Evolutionary conservation across 1,140 invertebrate species (phyloP), one percentile per base, ranked within the genome.

Genomic region (Oreohelix idahoensis): DNA sequence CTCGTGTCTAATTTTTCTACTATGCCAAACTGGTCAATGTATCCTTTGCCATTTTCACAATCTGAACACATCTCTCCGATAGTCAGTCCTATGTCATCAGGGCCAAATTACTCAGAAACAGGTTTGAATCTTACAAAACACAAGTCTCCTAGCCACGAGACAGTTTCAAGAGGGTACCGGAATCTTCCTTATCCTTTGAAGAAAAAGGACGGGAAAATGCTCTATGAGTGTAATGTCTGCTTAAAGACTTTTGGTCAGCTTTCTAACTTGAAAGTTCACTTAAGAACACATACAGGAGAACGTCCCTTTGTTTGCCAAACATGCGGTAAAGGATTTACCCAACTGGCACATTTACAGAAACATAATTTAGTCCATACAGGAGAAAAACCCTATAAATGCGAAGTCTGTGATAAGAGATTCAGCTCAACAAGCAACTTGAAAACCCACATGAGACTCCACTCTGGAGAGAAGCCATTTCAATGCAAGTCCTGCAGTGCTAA

Each of bases 201-300:
- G 93, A 99, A 99, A 93, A 98, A 98, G 93, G 97, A 99, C 91
- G 98, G 98, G 0, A 99, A 99, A 93, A 99, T 99, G 96, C 97
- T 99, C 89, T 99, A 99, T 92, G 97, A 99, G 93, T 99, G 99
- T 93, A 99, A 99, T 90, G 96, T 99, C n/a, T 99, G 99, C 91
- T 96, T 95, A 89, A 99, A 99, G 93, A 98, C 97, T 0, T 99
- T 99, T 90, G 98, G 98, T 23, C 99, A 99, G 93, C 93, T 99
- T 66, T 99, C 98, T 1, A 99, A 99, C 93, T 94, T 99, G 15
- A 99, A 99, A 93, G 98, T 99, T 84, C 98, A 99, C 92, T 92
- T 99, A 58, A 94, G 98, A 84, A 99, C 98, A 23, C 98, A 99
- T 90, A 98, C 97, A 5, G 98, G 98, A 0, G 98, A 99, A 90